phyloP scores from a whole-genome alignment of 2,113 vertebrate species.

The Notiomystis cincta region DNA sequence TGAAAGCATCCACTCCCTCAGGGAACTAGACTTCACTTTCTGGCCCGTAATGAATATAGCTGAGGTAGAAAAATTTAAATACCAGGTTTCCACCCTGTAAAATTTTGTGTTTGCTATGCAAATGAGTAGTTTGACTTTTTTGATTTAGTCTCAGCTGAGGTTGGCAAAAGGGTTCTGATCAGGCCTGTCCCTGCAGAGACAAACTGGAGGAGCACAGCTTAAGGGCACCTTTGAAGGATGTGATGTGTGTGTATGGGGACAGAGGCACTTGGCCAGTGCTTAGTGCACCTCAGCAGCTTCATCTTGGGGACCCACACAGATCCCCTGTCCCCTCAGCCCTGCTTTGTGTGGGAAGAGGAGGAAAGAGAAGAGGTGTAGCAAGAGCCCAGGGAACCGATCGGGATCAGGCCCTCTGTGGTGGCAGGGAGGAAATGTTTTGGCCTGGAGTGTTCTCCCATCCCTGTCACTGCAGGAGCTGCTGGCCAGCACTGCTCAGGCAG shows the following conservation, averaged over 20 bases:
- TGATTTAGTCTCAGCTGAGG: background rate
- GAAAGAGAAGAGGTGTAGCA: background rate
- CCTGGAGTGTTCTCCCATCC: background rate
- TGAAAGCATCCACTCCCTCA: background rate
- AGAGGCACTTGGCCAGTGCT: background rate
- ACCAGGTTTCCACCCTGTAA: background rate
- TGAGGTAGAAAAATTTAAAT: background rate
- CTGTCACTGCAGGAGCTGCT: background rate
- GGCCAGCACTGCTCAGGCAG: background rate
- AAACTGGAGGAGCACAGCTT: background rate
- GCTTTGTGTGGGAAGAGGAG: background rate
- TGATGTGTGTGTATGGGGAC: background rate
- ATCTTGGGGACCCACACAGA: background rate
- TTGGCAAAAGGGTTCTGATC: background rate
- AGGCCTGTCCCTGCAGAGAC: accelerated
- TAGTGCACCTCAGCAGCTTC: background rate
- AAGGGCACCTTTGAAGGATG: background rate
- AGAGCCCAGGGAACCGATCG: background rate
- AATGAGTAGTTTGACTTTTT: background rate
- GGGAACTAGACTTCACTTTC: background rate
- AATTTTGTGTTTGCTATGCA: background rate
- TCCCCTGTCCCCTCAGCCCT: background rate
- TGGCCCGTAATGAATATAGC: background rate
- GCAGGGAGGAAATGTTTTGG: background rate
- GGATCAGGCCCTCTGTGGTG: background rate